Base-by-base conservation (phyloP, 2,797 vertebrate species). In the Pterois miles region DNA sequence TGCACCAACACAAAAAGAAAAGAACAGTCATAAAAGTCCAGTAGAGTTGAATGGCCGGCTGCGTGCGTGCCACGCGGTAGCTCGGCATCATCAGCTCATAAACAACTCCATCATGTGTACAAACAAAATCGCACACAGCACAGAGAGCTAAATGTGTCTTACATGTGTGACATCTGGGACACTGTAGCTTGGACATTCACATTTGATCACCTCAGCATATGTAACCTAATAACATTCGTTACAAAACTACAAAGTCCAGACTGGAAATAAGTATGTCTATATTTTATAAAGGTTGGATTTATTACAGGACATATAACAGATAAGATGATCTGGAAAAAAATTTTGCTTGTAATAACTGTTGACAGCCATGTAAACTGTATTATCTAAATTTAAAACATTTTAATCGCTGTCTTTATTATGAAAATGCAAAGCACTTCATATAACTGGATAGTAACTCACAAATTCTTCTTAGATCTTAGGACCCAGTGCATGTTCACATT, bases 81-180 rank as follows among this genome's bases (percentile, higher is more conserved):
- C 25, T 10, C 14, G 31, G 50, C 60, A 70, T 89, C 81, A 83
- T 29, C 84, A 83, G 74, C 83, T 81, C 74, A 36, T 83, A 76
- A 90, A 85, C 65, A 71, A 29, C 75, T 40, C 38, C 22, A 25
- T 54, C 57, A 65, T 56, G 67, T 65, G 46, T 31, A 71, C 38
- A 80, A 56, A 81, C 71, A 83, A 14, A 54, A 53, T 34, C 50
- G 23, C 79, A 58, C 6, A 52, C 20, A 29, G 8, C 11, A 23
- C 43, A 33, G 13, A 18, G 66, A 6, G 68, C 50, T 70, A 87
- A 78, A 82, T 65, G 43, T 62, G 74, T 81, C 59, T n/a, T 48
- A 13, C 65, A 74, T 54, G 48, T 60, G 48, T 43, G 65, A 33
- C 4, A 65, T 52, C 50, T 38, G 53, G 70, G 50, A 74, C 56